Evolutionary conservation across 2,113 vertebrate species (phyloP).

Genomic region (Brachypodius melanocephalos): DNA sequence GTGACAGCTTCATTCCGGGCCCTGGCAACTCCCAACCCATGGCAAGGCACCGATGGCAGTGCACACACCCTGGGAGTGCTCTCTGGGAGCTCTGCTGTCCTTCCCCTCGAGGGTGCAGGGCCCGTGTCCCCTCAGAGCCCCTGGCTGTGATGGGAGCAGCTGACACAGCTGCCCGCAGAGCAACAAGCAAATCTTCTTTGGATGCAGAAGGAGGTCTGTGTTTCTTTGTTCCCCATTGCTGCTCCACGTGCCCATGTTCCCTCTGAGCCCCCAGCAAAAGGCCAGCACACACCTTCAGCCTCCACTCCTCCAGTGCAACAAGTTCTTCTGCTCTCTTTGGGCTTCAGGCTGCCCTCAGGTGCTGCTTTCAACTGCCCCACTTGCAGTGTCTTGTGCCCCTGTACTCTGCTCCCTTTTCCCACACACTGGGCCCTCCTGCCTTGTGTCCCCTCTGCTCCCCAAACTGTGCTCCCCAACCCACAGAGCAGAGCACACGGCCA

Average conservation of each 20-base stretch:
- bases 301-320: not conserved
- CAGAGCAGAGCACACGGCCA: accelerated
- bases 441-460: not conserved
- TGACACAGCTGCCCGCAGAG: not conserved
- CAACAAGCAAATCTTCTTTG: not conserved
- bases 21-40: not conserved
- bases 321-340: not conserved
- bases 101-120: not conserved
- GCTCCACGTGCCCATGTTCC: accelerated
- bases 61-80: not conserved
- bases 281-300: not conserved
- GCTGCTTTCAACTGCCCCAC: not conserved
- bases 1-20: not conserved
- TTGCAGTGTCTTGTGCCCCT: not conserved
- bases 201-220: not conserved
- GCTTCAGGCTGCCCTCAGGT: not conserved
- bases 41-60: not conserved
- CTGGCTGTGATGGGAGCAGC: not conserved
- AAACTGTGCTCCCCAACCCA: accelerated
- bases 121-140: not conserved
- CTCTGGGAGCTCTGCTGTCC: not conserved
- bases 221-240: not conserved
- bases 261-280: not conserved
- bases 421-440: not conserved
- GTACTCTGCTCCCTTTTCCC: not conserved